Conservation (phyloP, 2,888 invertebrate species). For the Perizoma flavofasciatum region DNA sequence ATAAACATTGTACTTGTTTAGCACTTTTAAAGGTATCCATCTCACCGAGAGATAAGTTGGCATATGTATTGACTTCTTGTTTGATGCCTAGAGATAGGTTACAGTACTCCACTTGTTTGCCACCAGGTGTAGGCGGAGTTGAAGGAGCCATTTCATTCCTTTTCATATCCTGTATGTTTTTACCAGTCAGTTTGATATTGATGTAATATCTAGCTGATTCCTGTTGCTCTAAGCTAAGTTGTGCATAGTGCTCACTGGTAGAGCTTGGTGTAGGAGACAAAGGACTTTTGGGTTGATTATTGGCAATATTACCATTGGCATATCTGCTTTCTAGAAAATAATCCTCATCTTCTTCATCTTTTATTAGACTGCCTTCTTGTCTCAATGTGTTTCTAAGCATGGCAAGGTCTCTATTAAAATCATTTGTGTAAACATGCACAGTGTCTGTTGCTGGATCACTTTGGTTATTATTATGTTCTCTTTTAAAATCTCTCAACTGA, state of each 20-base stretch:
- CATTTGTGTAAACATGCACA: constrained; percentile 73
- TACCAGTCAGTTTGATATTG: constrained; percentile 68
- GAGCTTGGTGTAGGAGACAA: constrained; percentile 74
- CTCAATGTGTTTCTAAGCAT: constrained; percentile 66
- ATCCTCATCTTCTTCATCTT: constrained; percentile 74
- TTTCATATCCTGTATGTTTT: constrained; percentile 46
- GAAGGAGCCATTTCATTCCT: constrained; percentile 60
- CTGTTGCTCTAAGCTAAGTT: constrained; percentile 70
- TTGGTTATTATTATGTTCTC: constrained; percentile 76
- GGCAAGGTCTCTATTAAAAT: constrained; percentile 73
- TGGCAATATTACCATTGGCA: constrained; percentile 54
- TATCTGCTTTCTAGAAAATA: constrained; percentile 65
- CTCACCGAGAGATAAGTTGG: constrained; percentile 71
- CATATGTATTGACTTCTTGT: constrained; percentile 68
- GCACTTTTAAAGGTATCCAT: constrained; percentile 59
- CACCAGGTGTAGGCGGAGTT: constrained; percentile 63
- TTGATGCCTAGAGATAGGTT: constrained; percentile 62
- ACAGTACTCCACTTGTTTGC: constrained; percentile 70
- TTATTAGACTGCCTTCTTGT: constrained; percentile 65
- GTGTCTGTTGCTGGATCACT: constrained; percentile 54
- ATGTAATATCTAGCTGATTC: constrained; percentile 71
- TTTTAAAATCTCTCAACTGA: constrained; percentile 81
- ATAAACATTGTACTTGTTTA: constrained; percentile 52
- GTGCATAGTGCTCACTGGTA: constrained; percentile 78
- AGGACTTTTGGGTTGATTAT: constrained; percentile 47